These are phyloP conservation scores for Oreochromis tanganicae DNA, from an alignment of 2,113 vertebrate species.

Conservation along the genomic window DNA sequence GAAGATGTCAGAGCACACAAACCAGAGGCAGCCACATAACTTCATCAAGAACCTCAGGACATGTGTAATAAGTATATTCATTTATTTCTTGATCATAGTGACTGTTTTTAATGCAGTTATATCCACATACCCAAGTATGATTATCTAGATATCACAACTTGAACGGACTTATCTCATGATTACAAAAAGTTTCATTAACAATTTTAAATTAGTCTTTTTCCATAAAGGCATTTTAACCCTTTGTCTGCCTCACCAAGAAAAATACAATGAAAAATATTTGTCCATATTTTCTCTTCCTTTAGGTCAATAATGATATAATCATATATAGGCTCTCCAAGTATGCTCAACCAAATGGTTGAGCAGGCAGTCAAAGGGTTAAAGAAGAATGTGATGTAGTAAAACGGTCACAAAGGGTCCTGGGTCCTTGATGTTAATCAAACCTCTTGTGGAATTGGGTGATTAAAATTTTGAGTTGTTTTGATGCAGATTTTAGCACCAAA, in stretches of 20 bases:
- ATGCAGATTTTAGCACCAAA: not conserved
- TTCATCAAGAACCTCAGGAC: not conserved
- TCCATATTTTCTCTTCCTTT: too few species aligned
- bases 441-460: not conserved
- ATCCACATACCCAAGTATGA: not conserved
- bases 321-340: too few species aligned
- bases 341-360: too few species aligned
- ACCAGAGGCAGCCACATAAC: not conserved
- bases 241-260: too few species aligned
- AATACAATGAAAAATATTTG: too few species aligned
- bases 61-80: rapidly evolving
- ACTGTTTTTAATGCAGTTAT: not conserved
- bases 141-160: not conserved
- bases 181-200: not conserved
- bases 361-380: too few species aligned
- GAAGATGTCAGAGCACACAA: not conserved
- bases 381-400: not conserved
- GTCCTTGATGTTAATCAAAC: not conserved
- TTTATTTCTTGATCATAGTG: not conserved
- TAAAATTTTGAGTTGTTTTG: not conserved
- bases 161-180: rapidly evolving
- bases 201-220: not conserved
- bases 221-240: not conserved
- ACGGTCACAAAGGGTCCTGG: not conserved
- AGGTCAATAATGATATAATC: too few species aligned